Base-by-base conservation (phyloP, 2,113 vertebrate genomes). In the Maccullochella peelii region DNA sequence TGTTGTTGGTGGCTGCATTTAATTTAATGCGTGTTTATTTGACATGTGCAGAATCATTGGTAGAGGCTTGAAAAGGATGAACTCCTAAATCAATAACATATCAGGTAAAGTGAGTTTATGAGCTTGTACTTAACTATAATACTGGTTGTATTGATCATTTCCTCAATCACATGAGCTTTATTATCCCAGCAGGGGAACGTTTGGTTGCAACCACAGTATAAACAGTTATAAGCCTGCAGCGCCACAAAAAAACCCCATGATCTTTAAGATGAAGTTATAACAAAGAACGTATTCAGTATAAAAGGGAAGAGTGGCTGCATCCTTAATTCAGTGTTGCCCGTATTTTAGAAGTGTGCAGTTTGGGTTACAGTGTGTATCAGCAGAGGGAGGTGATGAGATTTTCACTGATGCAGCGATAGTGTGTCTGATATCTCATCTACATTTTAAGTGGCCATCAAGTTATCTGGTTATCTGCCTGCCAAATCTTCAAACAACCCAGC, bases 361-460 rank as follows among this genome's bases (percentile, higher is more conserved):
- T 21, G 21, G 18, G 50, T 75, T 42, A 27, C 47, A n/a, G 42
- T 52, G 77, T 52, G 25, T 23, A 61, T 71, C 40, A 15, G 40
- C 21, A 38, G 12, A 65, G 12, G 5, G 42, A 50, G 40, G 47
- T 59, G 76, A 77, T 77, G 75, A 59, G 59, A 73, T 59, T 80
- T 36, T 25, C 21, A 14, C 79, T 73, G 76, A 59, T 5, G 21
- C 47, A 11, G 42, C 4, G 38, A 49, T 30, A 42, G 61, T 4
- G 27, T 54, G 44, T 76, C 78, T 79, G 30, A 11, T 70, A 73
- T 83, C 71, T 83, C 20, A 18, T 57, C 69, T 62, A 21, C 23
- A n/a, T 54, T 77, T 83, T 40, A 55, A 75, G 67, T 63, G 79
- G 65, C 66, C 44, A 6, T 44, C 69, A 30, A 44, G 59, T 67